Evolutionary conservation across 2,113 vertebrate species (phyloP).

Genomic region (Pachycephala philippinensis): DNA sequence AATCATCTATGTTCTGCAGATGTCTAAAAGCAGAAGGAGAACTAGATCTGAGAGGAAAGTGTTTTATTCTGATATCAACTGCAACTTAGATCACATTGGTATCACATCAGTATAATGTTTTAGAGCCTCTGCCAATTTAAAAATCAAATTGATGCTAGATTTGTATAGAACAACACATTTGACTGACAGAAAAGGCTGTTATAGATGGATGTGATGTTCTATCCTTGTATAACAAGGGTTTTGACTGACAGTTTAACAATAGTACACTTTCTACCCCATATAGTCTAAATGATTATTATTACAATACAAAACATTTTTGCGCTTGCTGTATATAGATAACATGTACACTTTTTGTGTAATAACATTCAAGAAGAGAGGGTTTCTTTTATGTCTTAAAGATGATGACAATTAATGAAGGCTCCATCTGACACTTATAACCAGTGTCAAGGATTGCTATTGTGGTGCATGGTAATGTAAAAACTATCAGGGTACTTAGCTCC

Average conservation of each 20-base stretch:
- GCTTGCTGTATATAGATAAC: constrained; percentile 36
- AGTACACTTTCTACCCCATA: constrained; percentile 48
- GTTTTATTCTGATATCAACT: constrained; percentile 12
- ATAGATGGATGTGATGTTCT: constrained; percentile 55
- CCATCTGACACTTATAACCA: constrained; percentile 28
- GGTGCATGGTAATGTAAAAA: constrained; percentile 7
- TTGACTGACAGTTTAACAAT: constrained; percentile 71
- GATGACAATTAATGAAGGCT: constrained; percentile 40
- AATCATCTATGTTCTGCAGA: not conserved
- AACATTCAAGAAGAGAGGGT: constrained; percentile 18
- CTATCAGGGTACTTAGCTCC: constrained; percentile 13
- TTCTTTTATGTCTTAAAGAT: constrained; percentile 35
- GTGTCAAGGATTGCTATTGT: constrained; percentile 46
- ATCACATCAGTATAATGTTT: constrained; percentile 56
- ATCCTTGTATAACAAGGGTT: constrained; percentile 50
- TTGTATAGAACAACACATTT: constrained; percentile 53
- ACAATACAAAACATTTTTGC: constrained; percentile 48
- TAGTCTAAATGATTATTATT: constrained; percentile 62
- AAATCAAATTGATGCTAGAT: constrained; percentile 63
- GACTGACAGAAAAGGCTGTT: constrained; percentile 65
- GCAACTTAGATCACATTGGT: constrained; percentile 36
- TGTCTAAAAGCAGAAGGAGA: not conserved
- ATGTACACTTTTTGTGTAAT: constrained; percentile 22
- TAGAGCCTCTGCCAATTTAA: constrained; percentile 63
- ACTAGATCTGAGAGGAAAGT: not conserved